A percentile compares a stretch with the other conserved stretches of the same genome.
Evolutionary conservation across 2,113 vertebrate genomes (phyloP).

Genomic region (Irena cyanogastra): DNA sequence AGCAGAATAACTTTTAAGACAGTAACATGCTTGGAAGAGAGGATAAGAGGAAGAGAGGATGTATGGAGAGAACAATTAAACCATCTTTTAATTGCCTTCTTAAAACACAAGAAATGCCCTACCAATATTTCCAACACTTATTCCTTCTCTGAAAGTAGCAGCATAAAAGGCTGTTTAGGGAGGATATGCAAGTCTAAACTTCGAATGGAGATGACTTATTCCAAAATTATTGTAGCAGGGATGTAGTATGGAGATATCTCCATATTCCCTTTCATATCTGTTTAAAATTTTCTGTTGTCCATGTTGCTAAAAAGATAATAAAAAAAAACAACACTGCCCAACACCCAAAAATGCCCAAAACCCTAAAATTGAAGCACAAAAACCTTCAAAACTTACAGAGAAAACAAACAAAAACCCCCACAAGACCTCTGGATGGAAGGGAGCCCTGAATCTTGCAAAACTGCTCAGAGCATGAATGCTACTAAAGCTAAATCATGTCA

Average conservation of each 20-base stretch:
- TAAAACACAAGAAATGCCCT: background rate
- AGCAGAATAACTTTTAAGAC: background rate
- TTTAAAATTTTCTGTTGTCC: background rate
- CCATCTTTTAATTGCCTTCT: background rate
- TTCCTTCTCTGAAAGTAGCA: background rate
- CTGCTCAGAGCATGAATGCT: background rate
- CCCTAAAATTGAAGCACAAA: background rate
- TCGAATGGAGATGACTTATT: background rate
- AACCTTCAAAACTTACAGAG: too few relatives aligned
- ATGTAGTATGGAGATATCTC: background rate
- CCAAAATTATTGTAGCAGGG: background rate
- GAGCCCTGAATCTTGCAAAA: background rate
- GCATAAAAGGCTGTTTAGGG: background rate
- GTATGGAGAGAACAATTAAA: background rate
- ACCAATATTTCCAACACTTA: background rate
- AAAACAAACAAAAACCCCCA: background rate
- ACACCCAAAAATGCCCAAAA: background rate
- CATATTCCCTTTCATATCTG: background rate
- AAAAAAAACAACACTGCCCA: background rate
- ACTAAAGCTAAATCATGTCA: background rate
- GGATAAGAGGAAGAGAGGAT: background rate
- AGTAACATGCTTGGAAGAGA: background rate
- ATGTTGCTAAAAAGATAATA: background rate
- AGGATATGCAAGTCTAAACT: background rate
- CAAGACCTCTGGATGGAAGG: background rate